Percentiles rank a stretch among this genome's conserved stretches.
phyloP scores from a whole-genome alignment of 2,113 vertebrate species.

The Ranitomeya imitator region DNA sequence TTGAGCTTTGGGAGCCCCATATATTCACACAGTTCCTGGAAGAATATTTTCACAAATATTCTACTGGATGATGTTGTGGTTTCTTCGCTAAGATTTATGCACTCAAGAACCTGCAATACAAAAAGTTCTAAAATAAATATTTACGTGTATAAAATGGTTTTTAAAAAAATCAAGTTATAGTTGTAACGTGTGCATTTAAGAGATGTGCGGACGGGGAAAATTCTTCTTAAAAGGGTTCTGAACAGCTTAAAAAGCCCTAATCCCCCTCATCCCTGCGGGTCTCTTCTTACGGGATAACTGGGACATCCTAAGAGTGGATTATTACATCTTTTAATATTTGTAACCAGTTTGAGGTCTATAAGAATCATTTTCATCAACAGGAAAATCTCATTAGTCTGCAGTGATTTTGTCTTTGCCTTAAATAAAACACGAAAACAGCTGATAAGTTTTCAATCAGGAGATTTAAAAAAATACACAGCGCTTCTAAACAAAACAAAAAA shows the following conservation, averaged over 20 bases:
- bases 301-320: too few species aligned
- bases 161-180: neutral
- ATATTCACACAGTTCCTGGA: conserved; percentile 97
- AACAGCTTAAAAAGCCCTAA: too few species aligned
- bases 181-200: neutral
- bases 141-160: too few species aligned
- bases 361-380: too few species aligned
- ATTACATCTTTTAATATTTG: too few species aligned
- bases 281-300: too few species aligned
- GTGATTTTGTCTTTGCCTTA: neutral
- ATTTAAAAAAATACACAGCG: neutral
- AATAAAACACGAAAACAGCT: neutral
- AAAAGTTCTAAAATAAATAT: conserved; percentile 40
- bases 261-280: too few species aligned
- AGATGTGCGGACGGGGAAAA: too few species aligned
- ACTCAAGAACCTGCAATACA: conserved; percentile 87
- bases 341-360: too few species aligned
- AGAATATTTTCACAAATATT: conserved; percentile 99
- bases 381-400: neutral
- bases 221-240: too few species aligned
- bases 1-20: conserved; percentile 97
- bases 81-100: conserved; percentile 92
- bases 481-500: too few species aligned
- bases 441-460: neutral
- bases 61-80: conserved; percentile 97